These are phyloP conservation scores for Athalia circularis DNA, from an alignment of 2,888 invertebrate species.

Conservation along the genomic window DNA sequence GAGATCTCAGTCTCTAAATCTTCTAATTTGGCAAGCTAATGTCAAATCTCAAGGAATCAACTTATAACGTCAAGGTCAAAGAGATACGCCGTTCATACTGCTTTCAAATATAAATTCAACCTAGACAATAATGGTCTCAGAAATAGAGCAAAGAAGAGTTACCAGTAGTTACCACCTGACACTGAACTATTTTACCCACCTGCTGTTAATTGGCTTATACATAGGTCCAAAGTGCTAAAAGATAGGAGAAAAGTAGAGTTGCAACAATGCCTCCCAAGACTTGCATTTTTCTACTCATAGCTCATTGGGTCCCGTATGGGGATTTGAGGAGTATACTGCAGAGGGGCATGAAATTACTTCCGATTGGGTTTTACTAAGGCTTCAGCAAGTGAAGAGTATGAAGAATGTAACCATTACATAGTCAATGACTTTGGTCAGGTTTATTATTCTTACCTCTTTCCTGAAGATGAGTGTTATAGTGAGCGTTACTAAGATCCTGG, in stretches of 20 bases:
- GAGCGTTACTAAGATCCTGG: conserved; percentile 91
- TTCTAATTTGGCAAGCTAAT: conserved; percentile 38
- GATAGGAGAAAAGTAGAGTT: no score
- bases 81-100: conserved; percentile 18
- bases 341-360: neutral
- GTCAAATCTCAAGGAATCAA: conserved; percentile 23
- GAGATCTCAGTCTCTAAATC: conserved; percentile 17
- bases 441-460: conserved; percentile 72
- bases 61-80: conserved; percentile 28
- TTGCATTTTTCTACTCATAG: no score
- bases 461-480: conserved; percentile 75
- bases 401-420: conserved; percentile 52
- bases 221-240: neutral
- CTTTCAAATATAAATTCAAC: conserved; percentile 35
- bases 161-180: conserved; percentile 45
- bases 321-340: no score
- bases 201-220: conserved; percentile 8
- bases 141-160: conserved; percentile 43
- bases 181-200: conserved; percentile 36
- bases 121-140: conserved; percentile 23
- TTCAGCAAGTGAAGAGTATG: neutral
- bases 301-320: no score
- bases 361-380: neutral
- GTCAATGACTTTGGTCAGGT: conserved; percentile 57
- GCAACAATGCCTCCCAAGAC: no score